A percentile compares a stretch with the other conserved stretches of the same genome.
These are phyloP conservation scores for Sinelater perroti DNA, from an alignment of 2,888 invertebrate genomes.

Conservation along the genomic window DNA sequence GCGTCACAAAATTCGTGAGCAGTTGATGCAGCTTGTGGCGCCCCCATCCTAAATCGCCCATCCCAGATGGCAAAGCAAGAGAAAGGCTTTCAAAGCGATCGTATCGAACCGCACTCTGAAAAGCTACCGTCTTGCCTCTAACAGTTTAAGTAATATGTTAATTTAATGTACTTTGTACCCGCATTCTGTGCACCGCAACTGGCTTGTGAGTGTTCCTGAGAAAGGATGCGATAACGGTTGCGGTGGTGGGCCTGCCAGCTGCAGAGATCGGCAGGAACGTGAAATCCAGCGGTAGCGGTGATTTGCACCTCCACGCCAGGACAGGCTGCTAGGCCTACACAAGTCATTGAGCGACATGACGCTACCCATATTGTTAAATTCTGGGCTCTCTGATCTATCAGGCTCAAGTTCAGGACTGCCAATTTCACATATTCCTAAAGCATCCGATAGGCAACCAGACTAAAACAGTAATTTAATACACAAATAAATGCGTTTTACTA, in stretches of 20 bases:
- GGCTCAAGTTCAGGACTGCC: constrained; percentile 60
- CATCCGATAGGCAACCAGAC: constrained; percentile 81
- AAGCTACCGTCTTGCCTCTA: too few species aligned
- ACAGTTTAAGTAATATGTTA: too few species aligned
- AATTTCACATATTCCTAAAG: constrained; percentile 67
- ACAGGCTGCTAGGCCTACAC: constrained; percentile 55
- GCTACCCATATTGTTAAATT: constrained; percentile 51
- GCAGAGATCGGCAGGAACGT: constrained; percentile 64
- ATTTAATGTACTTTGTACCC: constrained; percentile 75
- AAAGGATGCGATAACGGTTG: constrained; percentile 71
- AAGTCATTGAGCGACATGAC: constrained; percentile 60
- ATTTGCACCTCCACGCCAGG: constrained; percentile 54
- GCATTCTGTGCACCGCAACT: constrained; percentile 78
- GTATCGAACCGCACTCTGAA: constrained; percentile 85
- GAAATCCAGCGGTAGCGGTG: constrained; percentile 58
- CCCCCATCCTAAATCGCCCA: constrained; percentile 67
- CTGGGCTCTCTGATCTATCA: constrained; percentile 47
- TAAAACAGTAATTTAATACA: constrained; percentile 38
- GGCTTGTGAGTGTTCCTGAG: constrained; percentile 78
- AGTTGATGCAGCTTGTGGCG: constrained; percentile 75
- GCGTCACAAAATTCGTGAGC: constrained; percentile 84
- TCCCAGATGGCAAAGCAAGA: constrained; percentile 75
- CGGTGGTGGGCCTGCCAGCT: constrained; percentile 63
- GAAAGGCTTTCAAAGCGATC: constrained; percentile 93
- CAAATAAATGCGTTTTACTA: background rate